Conservation (phyloP, 2,888 invertebrate species). For the Gari tellinella region DNA sequence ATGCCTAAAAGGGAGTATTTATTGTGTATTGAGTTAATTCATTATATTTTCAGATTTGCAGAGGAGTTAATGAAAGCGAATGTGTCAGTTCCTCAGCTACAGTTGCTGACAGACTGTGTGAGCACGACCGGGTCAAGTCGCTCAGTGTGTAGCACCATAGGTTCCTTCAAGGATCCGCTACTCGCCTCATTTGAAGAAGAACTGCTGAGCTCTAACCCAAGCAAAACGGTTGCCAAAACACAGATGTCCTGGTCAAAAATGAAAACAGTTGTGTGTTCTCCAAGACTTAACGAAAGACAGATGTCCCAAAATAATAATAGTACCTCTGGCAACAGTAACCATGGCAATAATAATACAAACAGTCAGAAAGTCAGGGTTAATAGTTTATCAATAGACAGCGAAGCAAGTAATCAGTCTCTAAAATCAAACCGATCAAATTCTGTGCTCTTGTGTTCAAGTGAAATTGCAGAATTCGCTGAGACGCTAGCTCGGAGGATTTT, state of each 20-base stretch:
- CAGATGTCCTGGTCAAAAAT: conserved; percentile 57
- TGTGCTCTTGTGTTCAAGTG: conserved; percentile 17
- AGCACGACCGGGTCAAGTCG: conserved; percentile 70
- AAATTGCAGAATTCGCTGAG: conserved; percentile 64
- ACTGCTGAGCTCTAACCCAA: conserved; percentile 63
- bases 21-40: too few species aligned
- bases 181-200: conserved; percentile 78
- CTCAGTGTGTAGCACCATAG: conserved; percentile 74
- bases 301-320: conserved; percentile 8
- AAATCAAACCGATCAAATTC: conserved; percentile 39
- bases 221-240: conserved; percentile 41
- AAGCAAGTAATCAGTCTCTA: conserved; percentile 47
- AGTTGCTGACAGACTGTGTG: conserved; percentile 61
- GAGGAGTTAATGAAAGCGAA: conserved; percentile 79
- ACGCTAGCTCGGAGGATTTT: conserved; percentile 59
- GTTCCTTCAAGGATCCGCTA: conserved; percentile 72
- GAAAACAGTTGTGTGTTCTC: conserved; percentile 42
- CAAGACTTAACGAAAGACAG: conserved; percentile 25
- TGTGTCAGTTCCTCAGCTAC: conserved; percentile 72
- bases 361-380: conserved; percentile 21
- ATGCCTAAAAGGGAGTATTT: too few species aligned
- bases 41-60: conserved; percentile 74
- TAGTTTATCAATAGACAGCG: conserved; percentile 59
- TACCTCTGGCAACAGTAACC: not conserved
- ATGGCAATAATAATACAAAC: conserved; percentile 3